Conservation (phyloP, 2,797 vertebrate species). For the Ceryle rudis region DNA sequence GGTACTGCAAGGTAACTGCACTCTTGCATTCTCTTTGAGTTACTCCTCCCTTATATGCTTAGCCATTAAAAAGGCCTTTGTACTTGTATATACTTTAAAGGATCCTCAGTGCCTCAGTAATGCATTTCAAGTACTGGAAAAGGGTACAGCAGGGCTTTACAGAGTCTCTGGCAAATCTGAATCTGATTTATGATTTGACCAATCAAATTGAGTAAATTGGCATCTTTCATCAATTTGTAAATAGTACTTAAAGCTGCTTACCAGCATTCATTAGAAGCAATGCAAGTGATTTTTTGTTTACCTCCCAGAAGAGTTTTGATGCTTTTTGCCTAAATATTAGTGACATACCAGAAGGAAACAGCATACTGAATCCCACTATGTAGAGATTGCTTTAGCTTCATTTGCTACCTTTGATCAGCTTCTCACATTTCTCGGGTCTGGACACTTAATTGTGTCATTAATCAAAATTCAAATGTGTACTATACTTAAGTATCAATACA, state of each 20-base stretch:
- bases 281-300: neutral
- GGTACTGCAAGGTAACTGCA: neutral
- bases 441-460: neutral
- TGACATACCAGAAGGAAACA: neutral
- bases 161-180: neutral
- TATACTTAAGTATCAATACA: neutral
- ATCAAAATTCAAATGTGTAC: neutral
- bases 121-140: neutral
- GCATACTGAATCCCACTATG: neutral
- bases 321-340: neutral
- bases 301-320: neutral
- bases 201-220: neutral
- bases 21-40: constrained; percentile 1
- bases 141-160: neutral
- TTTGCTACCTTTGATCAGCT: neutral
- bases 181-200: neutral
- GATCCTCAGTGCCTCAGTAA: neutral
- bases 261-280: neutral
- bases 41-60: neutral
- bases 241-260: neutral
- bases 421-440: neutral
- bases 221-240: neutral
- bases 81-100: neutral
- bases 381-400: neutral
- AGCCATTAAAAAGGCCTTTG: neutral